phyloP scores from a whole-genome alignment of 1,140 invertebrate species.

The Listronotus bonariensis region DNA sequence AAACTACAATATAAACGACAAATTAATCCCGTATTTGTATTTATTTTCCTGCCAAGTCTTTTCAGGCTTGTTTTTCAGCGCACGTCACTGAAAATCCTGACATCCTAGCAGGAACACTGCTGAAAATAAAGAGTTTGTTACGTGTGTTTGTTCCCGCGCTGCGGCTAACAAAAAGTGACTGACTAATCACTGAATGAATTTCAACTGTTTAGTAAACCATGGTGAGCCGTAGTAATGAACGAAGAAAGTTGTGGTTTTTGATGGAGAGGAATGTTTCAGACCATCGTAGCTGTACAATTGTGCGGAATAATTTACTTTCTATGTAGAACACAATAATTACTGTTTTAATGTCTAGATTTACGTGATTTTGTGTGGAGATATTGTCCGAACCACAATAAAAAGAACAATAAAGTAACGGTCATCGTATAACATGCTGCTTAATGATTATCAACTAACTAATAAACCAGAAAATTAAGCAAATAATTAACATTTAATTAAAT shows the following conservation, averaged over 20 bases:
- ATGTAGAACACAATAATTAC: constrained; percentile 10
- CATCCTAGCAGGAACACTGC: background rate
- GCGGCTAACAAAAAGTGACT: constrained; percentile 3
- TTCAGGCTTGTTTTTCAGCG: background rate
- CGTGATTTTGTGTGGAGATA: background rate
- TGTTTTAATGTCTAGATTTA: background rate
- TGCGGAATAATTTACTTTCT: constrained; percentile 14
- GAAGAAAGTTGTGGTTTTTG: constrained; percentile 14
- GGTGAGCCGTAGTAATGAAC: constrained; percentile 4
- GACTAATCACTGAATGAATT: constrained; percentile 10
- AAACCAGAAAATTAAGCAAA: too few species aligned
- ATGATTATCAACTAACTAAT: too few species aligned
- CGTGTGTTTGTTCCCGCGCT: constrained; percentile 4
- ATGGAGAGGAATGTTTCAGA: background rate
- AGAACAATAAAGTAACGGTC: too few species aligned
- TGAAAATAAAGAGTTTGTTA: constrained; percentile 8
- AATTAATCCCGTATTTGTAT: background rate
- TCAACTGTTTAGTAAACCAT: constrained; percentile 5
- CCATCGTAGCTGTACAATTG: background rate
- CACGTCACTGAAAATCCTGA: background rate
- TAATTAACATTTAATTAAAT: too few species aligned
- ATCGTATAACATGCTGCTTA: too few species aligned
- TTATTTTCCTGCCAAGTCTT: too few species aligned
- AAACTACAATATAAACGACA: background rate
- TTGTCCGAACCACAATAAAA: too few species aligned